Conservation (phyloP, 2,113 vertebrate species). For the Pachyramphus minor region DNA sequence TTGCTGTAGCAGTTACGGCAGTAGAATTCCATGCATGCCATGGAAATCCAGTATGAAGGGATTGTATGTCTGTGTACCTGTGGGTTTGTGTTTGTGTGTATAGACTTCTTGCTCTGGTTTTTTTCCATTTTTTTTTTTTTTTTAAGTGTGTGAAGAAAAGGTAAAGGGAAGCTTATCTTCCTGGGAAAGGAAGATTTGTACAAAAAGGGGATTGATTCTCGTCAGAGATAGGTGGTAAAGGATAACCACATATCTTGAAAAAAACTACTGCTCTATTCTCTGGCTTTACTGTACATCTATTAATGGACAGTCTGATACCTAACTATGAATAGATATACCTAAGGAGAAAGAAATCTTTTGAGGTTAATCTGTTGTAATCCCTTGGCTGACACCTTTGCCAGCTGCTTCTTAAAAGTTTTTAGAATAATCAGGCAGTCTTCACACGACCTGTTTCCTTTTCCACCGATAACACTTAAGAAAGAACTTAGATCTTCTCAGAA, state of each 20-base stretch:
- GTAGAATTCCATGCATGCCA: neutral
- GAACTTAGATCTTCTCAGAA: neutral
- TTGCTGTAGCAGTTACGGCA: neutral
- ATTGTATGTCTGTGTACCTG: accelerated
- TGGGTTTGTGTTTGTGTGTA: accelerated
- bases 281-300: neutral
- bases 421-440: neutral
- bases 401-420: neutral
- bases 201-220: neutral
- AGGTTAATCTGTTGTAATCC: conserved; percentile 28
- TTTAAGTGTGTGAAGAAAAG: neutral
- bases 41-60: neutral
- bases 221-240: neutral
- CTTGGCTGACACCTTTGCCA: neutral
- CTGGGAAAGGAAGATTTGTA: neutral
- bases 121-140: neutral
- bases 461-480: neutral
- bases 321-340: neutral
- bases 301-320: neutral
- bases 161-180: neutral
- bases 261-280: neutral
- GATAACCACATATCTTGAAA: neutral
- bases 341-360: neutral
- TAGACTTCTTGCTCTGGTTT: neutral
- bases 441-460: neutral